These are phyloP conservation scores for Camptogramma bilineatum DNA, from an alignment of 2,888 invertebrate genomes.

Conservation along the genomic window DNA sequence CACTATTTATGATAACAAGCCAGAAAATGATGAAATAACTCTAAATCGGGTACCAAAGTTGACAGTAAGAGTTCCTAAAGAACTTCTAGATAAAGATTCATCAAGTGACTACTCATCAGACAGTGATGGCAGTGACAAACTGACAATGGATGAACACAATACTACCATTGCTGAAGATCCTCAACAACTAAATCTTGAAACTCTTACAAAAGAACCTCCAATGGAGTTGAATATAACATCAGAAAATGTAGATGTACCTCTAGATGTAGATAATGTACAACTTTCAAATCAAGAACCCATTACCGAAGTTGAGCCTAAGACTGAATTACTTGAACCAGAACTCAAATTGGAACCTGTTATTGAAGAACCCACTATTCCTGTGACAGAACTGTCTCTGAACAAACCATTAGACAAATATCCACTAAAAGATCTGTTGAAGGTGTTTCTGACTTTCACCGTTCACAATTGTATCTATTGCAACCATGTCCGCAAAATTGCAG, in stretches of 20 bases:
- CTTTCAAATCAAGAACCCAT: conserved; percentile 43
- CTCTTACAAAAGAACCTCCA: conserved; percentile 33
- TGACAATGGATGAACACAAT: conserved; percentile 84
- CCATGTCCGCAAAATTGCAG: conserved; percentile 93
- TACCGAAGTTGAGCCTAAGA: conserved; percentile 64
- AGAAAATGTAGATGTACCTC: conserved; percentile 46
- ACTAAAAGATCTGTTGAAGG: conserved; percentile 89
- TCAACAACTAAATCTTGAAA: conserved; percentile 42
- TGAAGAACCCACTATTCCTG: conserved; percentile 85
- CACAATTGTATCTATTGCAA: conserved; percentile 93
- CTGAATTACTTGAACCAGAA: conserved; percentile 63
- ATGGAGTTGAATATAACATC: conserved; percentile 42
- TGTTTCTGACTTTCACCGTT: conserved; percentile 89
- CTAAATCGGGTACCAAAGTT: conserved; percentile 88
- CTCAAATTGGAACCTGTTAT: conserved; percentile 59
- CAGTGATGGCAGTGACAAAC: conserved; percentile 87
- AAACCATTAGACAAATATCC: conserved; percentile 91
- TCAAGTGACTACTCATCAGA: conserved; percentile 84
- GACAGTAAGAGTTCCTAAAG: conserved; percentile 88
- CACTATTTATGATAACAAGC: conserved; percentile 80
- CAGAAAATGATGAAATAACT: conserved; percentile 71
- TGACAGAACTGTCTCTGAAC: conserved; percentile 90
- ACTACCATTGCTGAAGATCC: conserved; percentile 51
- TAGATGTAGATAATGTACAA: conserved; percentile 42
- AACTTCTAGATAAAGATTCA: conserved; percentile 82